These are phyloP conservation scores for Chaetodon auriga DNA, from an alignment of 2,113 vertebrate genomes.

Conservation along the genomic window DNA sequence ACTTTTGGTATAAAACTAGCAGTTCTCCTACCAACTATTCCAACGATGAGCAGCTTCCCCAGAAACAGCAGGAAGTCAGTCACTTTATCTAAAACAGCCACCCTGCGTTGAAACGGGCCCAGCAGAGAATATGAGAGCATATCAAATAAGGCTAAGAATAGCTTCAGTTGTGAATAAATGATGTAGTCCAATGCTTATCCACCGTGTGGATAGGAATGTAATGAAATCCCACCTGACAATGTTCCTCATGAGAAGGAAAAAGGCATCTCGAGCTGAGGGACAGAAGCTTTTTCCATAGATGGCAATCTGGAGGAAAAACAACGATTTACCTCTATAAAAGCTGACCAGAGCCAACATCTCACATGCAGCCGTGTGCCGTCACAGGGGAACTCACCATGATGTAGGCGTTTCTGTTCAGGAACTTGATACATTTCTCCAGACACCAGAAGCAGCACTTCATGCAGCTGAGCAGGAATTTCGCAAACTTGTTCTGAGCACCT, in stretches of 20 bases:
- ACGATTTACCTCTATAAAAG: background rate
- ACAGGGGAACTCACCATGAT: constrained; percentile 91
- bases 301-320: constrained; percentile 85
- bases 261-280: constrained; percentile 91
- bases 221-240: constrained; percentile 87
- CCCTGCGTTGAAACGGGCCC: constrained; percentile 82
- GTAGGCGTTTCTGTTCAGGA: constrained; percentile 97
- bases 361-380: background rate
- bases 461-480: constrained; percentile 92
- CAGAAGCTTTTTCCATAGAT: constrained; percentile 97
- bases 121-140: background rate
- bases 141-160: background rate
- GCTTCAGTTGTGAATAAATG: background rate
- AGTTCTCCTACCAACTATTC: constrained; percentile 81
- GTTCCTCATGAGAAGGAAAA: constrained; percentile 97
- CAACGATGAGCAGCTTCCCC: constrained; percentile 94
- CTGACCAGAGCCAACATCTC: background rate
- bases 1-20: constrained; percentile 29
- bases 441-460: constrained; percentile 99
- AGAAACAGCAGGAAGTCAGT: constrained; percentile 98
- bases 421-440: constrained; percentile 96
- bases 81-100: constrained; percentile 95
- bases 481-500: constrained; percentile 91
- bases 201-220: background rate
- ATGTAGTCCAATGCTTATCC: background rate